These are phyloP conservation scores for Phoebastria nigripes DNA, from an alignment of 2,797 vertebrate genomes.

Conservation along the genomic window DNA sequence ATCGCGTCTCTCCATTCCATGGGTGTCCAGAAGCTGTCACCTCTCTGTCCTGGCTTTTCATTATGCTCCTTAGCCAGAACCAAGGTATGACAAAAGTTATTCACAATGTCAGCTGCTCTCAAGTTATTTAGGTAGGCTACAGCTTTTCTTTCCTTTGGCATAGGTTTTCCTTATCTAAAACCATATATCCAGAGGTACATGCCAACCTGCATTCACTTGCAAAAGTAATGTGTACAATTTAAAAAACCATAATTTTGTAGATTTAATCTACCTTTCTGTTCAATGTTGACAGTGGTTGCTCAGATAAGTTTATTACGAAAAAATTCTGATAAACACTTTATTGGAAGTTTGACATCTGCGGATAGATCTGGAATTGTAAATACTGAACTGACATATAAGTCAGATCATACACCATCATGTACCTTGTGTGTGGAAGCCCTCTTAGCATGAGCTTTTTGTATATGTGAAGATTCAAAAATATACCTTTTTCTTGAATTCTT, in stretches of 20 bases:
- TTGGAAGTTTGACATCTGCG: background rate
- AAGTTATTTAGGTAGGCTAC: background rate
- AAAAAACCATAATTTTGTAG: background rate
- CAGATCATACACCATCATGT: background rate
- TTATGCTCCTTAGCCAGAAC: background rate
- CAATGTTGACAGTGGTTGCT: background rate
- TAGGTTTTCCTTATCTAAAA: background rate
- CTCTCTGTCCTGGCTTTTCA: background rate
- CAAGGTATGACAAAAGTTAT: background rate
- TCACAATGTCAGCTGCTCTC: background rate
- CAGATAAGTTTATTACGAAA: background rate
- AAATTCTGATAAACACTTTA: background rate
- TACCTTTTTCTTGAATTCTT: background rate
- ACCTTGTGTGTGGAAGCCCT: background rate
- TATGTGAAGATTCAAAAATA: background rate
- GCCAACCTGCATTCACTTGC: background rate
- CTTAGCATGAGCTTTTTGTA: background rate
- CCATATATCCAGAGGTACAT: background rate
- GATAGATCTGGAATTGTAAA: background rate
- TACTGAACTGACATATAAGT: background rate
- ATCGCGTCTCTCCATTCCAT: background rate
- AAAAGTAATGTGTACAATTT: background rate
- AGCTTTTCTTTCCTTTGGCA: background rate
- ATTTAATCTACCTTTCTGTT: background rate
- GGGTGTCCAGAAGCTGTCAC: background rate